Base-by-base conservation (phyloP, 1,140 invertebrate genomes). In the Eulimnadia texana region DNA sequence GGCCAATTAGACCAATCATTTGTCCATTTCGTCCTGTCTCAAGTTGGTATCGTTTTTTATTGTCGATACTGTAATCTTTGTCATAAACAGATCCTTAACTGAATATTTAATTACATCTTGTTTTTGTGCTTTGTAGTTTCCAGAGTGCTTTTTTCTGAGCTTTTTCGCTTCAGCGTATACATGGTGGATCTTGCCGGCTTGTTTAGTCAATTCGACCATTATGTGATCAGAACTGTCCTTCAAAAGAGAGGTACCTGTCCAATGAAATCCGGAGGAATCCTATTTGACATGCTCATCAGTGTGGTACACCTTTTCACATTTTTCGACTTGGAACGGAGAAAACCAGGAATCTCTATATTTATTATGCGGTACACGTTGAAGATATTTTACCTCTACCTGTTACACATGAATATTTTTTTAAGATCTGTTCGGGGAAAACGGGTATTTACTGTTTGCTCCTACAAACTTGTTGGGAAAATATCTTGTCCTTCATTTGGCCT, bases 121-220 rank as follows among this genome's bases (percentile, higher is more conserved):
- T 58, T 58, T 29, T 24, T 24, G 27, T 10, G 0, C 9, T 19
- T 25, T 29, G 3, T 54, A 61, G 60, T 22, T 28, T 50, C 60
- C 23, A 25, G 78, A 42, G 71, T 79, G 11, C 25, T n/a, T 77
- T n/a, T 71, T 74, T 16, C 66, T 79, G 54, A 70, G 74, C 6
- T 60, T 72, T 19, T 73, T 74, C 65, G 71, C 73, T 3, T 68
- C 70, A 1, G 54, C 65, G 10, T 73, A 67, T 54, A 64, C 64
- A 13, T 63, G 64, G 42, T 70, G 65, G 58, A 62, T 74, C 10
- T 61, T 65, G 58, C 62, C 70, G 6, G 66, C 71, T 1, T 72
- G 68, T 63, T 63, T 56, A n/a, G 65, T 69, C 50, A 77, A 78
- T 64, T 78, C 76, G 73, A 24, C 73, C 1, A 22, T 75, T n/a